Conservation (phyloP, 2,888 invertebrate species). For the Heliconius hortense region DNA sequence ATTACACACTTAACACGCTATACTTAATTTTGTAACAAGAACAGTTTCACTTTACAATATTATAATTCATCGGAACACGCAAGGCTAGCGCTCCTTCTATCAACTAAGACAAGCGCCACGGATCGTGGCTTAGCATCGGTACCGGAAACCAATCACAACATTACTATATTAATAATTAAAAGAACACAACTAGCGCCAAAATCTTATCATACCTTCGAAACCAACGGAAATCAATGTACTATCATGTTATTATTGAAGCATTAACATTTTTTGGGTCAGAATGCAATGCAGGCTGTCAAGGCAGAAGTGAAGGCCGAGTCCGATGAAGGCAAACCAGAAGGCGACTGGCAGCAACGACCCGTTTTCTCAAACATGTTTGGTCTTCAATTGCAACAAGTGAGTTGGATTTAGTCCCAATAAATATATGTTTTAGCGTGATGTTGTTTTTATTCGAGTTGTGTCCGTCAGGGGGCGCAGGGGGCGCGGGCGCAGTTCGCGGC, state of each 20-base stretch:
- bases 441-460: no score
- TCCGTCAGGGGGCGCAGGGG: background rate
- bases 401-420: background rate
- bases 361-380: slow-evolving; percentile 51
- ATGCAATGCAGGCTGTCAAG: slow-evolving; percentile 71
- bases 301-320: slow-evolving; percentile 69
- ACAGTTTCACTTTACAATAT: no score
- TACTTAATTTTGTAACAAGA: no score
- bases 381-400: slow-evolving; percentile 54
- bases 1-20: no score
- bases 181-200: background rate
- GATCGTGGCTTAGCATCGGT: background rate
- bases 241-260: background rate
- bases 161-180: background rate
- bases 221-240: background rate
- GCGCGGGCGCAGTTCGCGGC: slow-evolving; percentile 3
- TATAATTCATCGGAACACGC: no score
- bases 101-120: no score
- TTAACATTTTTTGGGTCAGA: slow-evolving; percentile 33
- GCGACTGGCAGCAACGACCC: slow-evolving; percentile 48
- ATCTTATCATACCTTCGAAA: background rate
- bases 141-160: background rate
- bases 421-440: background rate
- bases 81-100: no score
- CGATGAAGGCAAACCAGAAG: slow-evolving; percentile 58